These are phyloP conservation scores for Germaria angustata DNA, from an alignment of 2,888 invertebrate genomes.

Conservation along the genomic window DNA sequence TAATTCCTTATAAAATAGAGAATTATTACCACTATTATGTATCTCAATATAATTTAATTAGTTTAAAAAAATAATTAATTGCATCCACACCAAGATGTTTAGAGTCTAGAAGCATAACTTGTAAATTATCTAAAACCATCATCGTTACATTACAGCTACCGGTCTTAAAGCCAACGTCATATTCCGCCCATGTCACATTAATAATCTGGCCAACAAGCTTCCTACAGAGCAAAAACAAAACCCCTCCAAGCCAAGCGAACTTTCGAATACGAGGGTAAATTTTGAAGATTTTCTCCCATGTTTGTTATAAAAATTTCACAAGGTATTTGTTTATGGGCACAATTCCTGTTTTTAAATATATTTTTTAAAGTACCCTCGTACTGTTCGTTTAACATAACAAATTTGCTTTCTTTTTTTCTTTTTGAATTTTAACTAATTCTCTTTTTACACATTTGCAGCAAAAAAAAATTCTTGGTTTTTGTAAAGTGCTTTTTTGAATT, in stretches of 20 bases:
- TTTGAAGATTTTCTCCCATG: background rate
- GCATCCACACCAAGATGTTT: background rate
- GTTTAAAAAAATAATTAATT: background rate
- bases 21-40: background rate
- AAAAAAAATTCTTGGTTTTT: background rate
- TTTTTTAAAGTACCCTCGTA: background rate
- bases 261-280: background rate
- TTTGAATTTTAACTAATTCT: too few relatives aligned
- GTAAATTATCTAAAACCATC: background rate
- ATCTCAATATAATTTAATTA: background rate
- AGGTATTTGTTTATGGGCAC: background rate
- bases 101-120: background rate
- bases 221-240: background rate
- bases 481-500: background rate
- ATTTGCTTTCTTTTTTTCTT: too few relatives aligned
- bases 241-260: background rate
- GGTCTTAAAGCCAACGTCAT: background rate
- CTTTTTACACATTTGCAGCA: background rate
- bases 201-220: background rate
- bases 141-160: background rate
- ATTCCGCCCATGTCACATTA: background rate
- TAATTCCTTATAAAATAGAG: background rate
- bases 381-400: background rate
- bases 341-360: background rate
- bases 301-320: background rate